These are phyloP conservation scores for Heteromormyrus szaboi DNA, from an alignment of 2,797 vertebrate species.

Conservation along the genomic window DNA sequence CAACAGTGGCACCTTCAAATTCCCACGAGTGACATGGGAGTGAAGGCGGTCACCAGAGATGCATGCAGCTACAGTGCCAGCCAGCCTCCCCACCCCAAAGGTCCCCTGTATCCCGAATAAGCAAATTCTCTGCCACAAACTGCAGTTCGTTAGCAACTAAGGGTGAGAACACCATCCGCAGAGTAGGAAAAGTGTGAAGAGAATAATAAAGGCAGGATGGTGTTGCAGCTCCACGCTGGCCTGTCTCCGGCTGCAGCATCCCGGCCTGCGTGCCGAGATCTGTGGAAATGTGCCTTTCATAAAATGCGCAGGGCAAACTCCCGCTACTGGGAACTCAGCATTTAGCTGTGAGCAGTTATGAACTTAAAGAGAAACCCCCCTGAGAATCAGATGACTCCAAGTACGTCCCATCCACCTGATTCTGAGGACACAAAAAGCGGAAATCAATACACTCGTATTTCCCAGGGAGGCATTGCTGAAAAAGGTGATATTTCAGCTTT, in stretches of 20 bases:
- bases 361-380: neutral
- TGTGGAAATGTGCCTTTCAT: neutral
- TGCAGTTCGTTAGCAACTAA: neutral
- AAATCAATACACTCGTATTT: neutral
- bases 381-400: neutral
- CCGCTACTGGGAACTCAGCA: neutral
- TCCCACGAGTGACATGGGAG: neutral
- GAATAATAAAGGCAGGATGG: neutral
- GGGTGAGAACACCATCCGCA: neutral
- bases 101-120: neutral
- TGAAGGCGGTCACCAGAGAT: neutral
- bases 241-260: neutral
- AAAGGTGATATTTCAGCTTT: neutral
- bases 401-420: neutral
- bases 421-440: neutral
- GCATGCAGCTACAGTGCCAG: neutral
- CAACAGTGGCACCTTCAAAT: neutral
- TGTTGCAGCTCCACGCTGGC: neutral
- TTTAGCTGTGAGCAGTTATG: neutral
- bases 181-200: neutral
- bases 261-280: neutral
- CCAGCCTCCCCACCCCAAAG: neutral
- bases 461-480: neutral
- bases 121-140: neutral
- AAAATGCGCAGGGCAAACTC: neutral